Percentiles rank a stretch among this genome's conserved stretches.
Evolutionary conservation across 2,113 vertebrate genomes (phyloP).

Genomic region (Myrmecobius fasciatus): DNA sequence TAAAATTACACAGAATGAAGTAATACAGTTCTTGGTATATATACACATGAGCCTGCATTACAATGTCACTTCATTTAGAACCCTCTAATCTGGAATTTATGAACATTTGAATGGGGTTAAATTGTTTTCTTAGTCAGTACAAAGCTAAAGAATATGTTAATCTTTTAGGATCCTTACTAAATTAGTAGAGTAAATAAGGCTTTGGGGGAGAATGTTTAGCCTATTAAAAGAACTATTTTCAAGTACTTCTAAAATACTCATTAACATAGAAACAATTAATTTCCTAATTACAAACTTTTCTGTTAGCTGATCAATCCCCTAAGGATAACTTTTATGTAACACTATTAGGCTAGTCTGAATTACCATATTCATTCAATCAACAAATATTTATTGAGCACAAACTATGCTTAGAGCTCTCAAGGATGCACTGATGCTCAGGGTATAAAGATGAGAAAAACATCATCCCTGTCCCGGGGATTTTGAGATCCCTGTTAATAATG

Average conservation of each 20-base stretch:
- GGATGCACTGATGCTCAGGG: not conserved
- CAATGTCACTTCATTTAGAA: not conserved
- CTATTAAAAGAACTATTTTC: conserved; percentile 44
- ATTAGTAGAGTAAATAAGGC: not conserved
- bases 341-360: conserved; percentile 31
- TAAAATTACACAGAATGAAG: not conserved
- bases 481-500: conserved; percentile 19
- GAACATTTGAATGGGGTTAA: not conserved
- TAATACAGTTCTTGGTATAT: not conserved
- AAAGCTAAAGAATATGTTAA: not conserved
- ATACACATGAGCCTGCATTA: not conserved
- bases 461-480: not conserved
- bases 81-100: not conserved
- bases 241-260: conserved; percentile 32
- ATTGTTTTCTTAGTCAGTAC: not conserved
- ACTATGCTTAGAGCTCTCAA: not conserved
- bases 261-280: conserved; percentile 34
- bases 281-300: conserved; percentile 33
- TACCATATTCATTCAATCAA: conserved; percentile 1
- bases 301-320: not conserved
- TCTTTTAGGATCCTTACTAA: not conserved
- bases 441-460: not conserved
- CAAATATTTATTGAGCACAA: conserved; percentile 17
- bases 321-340: conserved; percentile 15
- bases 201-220: not conserved